Percentiles rank a stretch among this genome's conserved stretches.
Conservation (phyloP, 2,797 vertebrate genomes). For the Aselliscus stoliczkanus region DNA sequence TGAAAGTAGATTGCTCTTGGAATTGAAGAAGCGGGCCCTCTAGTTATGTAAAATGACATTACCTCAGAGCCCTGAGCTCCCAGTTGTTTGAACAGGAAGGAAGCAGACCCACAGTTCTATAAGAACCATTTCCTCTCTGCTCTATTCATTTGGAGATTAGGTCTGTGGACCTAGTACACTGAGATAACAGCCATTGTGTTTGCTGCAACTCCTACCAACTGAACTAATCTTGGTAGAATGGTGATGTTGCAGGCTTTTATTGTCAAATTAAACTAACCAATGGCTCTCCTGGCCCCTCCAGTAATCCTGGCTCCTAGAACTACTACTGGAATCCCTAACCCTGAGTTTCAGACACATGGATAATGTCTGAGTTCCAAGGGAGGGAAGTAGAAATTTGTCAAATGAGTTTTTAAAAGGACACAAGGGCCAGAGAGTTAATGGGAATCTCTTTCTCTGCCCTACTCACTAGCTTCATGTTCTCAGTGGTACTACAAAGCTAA, state of each 20-base stretch:
- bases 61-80: conserved; percentile 75
- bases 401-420: conserved; percentile 27
- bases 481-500: neutral
- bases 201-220: conserved; percentile 54
- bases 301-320: neutral
- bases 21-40: conserved; percentile 74
- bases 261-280: conserved; percentile 45
- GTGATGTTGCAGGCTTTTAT: conserved; percentile 40
- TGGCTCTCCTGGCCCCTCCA: neutral
- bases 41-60: conserved; percentile 82
- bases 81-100: conserved; percentile 81
- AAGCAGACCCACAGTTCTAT: conserved; percentile 80
- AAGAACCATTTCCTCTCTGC: conserved; percentile 82
- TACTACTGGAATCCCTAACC: neutral
- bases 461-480: neutral
- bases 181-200: conserved; percentile 79
- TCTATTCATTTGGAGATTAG: conserved; percentile 84
- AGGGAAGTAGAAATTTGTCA: neutral
- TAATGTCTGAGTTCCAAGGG: conserved; percentile 8
- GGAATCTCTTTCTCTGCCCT: conserved; percentile 20
- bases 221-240: conserved; percentile 60
- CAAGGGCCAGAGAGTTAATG: conserved; percentile 20
- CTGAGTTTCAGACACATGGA: conserved; percentile 43
- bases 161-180: conserved; percentile 74
- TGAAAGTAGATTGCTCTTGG: conserved; percentile 17